Conservation (phyloP, 1,140 invertebrate genomes). For the Ditylenchus dipsaci region DNA sequence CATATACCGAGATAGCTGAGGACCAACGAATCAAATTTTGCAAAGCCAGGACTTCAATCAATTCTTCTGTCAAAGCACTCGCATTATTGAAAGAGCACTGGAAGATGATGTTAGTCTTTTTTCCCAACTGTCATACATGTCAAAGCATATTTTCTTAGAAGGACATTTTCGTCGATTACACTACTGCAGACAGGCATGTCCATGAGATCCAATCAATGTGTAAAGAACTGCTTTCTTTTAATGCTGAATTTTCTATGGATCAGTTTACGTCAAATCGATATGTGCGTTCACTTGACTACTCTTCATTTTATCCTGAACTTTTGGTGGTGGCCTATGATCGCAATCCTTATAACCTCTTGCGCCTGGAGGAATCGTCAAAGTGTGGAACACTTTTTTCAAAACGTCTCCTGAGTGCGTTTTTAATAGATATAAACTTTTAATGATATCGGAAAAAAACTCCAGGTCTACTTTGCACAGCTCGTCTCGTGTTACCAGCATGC, state of each 20-base stretch:
- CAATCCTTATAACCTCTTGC: slow-evolving; percentile 88
- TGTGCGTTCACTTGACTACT: slow-evolving; percentile 36
- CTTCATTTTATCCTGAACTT: slow-evolving; percentile 33
- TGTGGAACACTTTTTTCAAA: slow-evolving; percentile 98
- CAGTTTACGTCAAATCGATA: slow-evolving; percentile 10
- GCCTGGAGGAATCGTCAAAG: slow-evolving; percentile 88
- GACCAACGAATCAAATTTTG: slow-evolving; percentile 41
- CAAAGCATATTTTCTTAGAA: slow-evolving; percentile 11
- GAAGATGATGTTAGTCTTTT: slow-evolving; percentile 33
- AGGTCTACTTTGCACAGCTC: slow-evolving; percentile 91
- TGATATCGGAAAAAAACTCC: slow-evolving; percentile 3
- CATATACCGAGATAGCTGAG: no score
- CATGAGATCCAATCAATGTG: slow-evolving; percentile 23
- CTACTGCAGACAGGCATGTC: background rate
- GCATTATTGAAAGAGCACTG: slow-evolving; percentile 40
- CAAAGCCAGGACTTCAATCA: slow-evolving; percentile 20
- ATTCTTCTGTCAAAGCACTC: slow-evolving; percentile 30
- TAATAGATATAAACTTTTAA: background rate
- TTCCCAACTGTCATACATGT: background rate
- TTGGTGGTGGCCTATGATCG: slow-evolving; percentile 89
- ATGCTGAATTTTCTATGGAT: slow-evolving; percentile 10
- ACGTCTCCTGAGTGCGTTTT: slow-evolving; percentile 72
- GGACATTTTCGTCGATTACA: slow-evolving; percentile 40
- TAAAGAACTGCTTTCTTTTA: slow-evolving; percentile 24
- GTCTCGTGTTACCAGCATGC: slow-evolving; percentile 87